A percentile compares a stretch with the other conserved stretches of the same genome.
These are phyloP conservation scores for Gnathonemus longibarbis DNA, from an alignment of 2,113 vertebrate species.

Conservation along the genomic window DNA sequence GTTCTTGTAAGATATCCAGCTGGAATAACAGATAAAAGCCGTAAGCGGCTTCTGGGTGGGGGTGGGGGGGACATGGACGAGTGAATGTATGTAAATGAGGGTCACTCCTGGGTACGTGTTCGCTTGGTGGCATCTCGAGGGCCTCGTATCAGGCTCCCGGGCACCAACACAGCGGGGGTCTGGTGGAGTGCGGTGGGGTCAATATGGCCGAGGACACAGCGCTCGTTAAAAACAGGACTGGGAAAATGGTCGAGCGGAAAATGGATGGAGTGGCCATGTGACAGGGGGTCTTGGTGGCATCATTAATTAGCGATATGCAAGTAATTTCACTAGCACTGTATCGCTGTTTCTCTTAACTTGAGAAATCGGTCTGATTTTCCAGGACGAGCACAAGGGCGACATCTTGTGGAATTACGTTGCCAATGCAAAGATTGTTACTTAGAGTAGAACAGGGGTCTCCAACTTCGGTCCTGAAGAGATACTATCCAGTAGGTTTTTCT, in stretches of 20 bases:
- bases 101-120: not conserved
- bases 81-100: not conserved
- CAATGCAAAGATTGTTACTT: not conserved
- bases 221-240: not conserved
- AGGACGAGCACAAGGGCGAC: conserved; percentile 29
- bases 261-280: not conserved
- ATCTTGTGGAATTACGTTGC: conserved; percentile 30
- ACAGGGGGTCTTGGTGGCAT: not conserved
- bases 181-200: not conserved
- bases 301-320: not conserved
- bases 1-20: not conserved
- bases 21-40: not conserved
- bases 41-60: not conserved
- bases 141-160: not conserved
- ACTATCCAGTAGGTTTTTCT: no score
- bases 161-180: not conserved
- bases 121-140: not conserved
- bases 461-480: no score
- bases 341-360: not conserved
- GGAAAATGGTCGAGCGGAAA: not conserved
- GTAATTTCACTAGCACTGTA: not conserved
- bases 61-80: not conserved
- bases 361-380: not conserved
- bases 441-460: no score
- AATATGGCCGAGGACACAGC: not conserved